Percentiles rank a stretch among this genome's conserved stretches.
Conservation (phyloP, 30 jellyfish, hydroid and myxozoan genomes). For the Chrysaora quinquecirrha region DNA sequence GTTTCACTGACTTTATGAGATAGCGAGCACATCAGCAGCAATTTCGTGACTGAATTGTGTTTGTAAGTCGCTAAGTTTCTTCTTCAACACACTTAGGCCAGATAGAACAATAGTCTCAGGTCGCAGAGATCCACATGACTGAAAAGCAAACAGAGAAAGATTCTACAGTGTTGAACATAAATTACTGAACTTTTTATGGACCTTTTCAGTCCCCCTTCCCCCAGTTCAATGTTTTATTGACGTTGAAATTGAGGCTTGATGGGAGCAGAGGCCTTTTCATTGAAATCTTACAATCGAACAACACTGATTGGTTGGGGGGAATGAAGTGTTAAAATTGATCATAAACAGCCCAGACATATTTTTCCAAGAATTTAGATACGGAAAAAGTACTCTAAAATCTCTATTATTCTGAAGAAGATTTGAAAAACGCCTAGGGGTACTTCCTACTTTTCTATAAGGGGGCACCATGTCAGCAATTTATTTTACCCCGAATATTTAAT, state of each 20-base stretch:
- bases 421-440: no score
- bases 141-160: neutral
- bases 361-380: no score
- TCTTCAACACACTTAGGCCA: constrained; percentile 85
- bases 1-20: constrained; percentile 15
- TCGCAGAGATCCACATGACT: constrained; percentile 89
- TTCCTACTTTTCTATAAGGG: no score
- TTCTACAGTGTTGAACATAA: neutral
- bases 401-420: no score
- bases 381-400: no score
- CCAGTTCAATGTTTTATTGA: neutral
- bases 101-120: constrained; percentile 86
- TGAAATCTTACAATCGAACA: neutral
- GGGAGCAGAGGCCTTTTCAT: no score
- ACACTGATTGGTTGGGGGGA: neutral
- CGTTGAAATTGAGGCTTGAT: no score
- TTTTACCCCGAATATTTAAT: no score
- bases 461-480: no score
- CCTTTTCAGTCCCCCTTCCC: neutral
- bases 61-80: constrained; percentile 85
- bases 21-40: constrained; percentile 98
- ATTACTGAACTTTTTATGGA: neutral
- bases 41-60: constrained; percentile 97
- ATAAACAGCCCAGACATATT: no score
- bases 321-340: neutral